Evolutionary conservation across 92 coral and sea anemone genomes (phyloP), one percentile per base, ranked within the genome.

Genomic region (Epizoanthus rinbou): DNA sequence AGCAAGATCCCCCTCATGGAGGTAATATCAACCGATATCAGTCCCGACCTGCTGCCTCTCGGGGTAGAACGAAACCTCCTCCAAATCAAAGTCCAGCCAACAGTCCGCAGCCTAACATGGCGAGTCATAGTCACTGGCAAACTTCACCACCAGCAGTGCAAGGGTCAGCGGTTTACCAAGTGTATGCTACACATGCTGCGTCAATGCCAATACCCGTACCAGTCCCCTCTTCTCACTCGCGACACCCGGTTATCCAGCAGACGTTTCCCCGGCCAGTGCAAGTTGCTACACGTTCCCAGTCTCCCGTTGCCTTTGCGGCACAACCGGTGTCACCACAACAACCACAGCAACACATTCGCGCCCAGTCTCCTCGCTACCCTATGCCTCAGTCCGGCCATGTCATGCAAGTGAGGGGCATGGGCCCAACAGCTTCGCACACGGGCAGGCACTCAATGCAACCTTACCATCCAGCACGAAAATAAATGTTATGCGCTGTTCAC

Each of bases 171-270:
- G 86, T 89, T n/a, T 88, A 89, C 60, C 98, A 93, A 72, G 84
- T 96, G 75, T 94, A 91, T 69, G 85, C 98, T n/a, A 83, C 98
- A 17, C 99, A 94, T 80, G 89, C 98, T 19, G 94, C 99, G 11
- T 96, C 99, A 58, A 89, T 96, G 94, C 99, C 99, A 9, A 95
- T 95, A 66, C 98, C 98, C 59, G 98, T 96, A 37, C 99, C 99
- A 41, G 82, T 96, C 60, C 87, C 98, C 60, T 78, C 96, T 0
- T 88, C 89, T n/a, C 98, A 94, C 41, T 82, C 91, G 28, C 98
- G 90, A 74, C 91, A 91, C 53, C 86, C 86, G 54, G 65, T 92
- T 28, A 85, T 94, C 75, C 92, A 89, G 43, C 94, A 93, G 37
- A 85, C 94, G 3, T 92, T 86, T 69, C 73, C 97, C 8, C 93